Conservation (phyloP, 2,113 vertebrate genomes). For the Strix aluco region DNA sequence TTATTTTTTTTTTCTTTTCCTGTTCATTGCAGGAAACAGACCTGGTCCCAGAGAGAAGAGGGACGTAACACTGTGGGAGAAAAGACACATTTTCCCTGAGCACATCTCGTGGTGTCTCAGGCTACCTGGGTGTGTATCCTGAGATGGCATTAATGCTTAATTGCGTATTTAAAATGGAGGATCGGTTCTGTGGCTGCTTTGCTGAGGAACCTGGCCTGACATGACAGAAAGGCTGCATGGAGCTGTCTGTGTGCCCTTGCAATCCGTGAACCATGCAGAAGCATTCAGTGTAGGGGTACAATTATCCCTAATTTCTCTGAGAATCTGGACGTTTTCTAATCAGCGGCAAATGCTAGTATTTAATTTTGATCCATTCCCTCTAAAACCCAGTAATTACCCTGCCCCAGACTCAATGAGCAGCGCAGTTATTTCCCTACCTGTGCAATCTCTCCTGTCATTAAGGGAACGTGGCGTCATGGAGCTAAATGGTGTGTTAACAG, state of each 20-base stretch:
- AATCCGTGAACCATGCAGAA: fast-evolving
- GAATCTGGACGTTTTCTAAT: not conserved
- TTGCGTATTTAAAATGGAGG: not conserved
- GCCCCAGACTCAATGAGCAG: not conserved
- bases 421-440: not conserved
- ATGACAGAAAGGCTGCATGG: not conserved
- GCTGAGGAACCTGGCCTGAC: not conserved
- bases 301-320: not conserved
- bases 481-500: not conserved
- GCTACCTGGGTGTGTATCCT: not conserved
- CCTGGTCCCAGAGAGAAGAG: not conserved
- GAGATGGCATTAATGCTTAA: not conserved
- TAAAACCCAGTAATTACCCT: not conserved
- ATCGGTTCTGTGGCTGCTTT: not conserved
- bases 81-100: not conserved
- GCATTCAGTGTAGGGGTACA: fast-evolving
- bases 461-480: not conserved
- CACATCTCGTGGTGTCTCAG: not conserved
- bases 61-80: not conserved
- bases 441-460: not conserved
- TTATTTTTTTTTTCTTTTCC: not conserved
- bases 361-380: not conserved
- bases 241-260: not conserved
- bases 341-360: not conserved
- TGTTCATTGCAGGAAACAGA: not conserved